These are phyloP conservation scores for Halocynthia aurantium DNA, from an alignment of 23 tunicate species.

Conservation along the genomic window DNA sequence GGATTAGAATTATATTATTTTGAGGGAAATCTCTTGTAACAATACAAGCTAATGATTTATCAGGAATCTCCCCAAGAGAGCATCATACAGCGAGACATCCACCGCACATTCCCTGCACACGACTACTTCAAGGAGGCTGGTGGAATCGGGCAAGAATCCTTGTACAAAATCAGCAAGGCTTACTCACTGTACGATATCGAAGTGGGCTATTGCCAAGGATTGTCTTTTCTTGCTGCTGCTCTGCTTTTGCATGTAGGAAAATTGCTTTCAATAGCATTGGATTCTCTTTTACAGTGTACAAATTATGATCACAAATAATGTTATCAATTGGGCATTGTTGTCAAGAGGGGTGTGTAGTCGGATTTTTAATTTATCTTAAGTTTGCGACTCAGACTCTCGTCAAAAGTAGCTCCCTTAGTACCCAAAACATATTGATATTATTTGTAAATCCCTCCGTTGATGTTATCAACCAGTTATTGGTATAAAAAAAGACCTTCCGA, in stretches of 20 bases:
- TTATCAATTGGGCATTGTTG: no score
- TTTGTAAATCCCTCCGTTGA: no score
- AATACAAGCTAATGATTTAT: background rate
- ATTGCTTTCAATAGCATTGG: background rate
- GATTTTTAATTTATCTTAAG: no score
- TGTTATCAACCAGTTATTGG: no score
- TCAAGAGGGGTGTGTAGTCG: no score
- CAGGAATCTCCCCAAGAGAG: conserved; percentile 88
- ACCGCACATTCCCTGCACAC: conserved; percentile 93
- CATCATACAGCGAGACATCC: conserved; percentile 89
- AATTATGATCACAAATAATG: no score
- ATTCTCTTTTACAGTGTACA: no score
- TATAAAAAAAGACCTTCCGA: no score
- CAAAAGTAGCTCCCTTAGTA: no score
- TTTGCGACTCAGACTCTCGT: no score
- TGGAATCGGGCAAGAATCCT: conserved; percentile 73
- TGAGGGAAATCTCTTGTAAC: no score
- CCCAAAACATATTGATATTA: no score
- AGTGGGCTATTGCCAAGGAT: conserved; percentile 94
- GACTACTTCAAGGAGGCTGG: conserved; percentile 73
- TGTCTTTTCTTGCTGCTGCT: conserved; percentile 88
- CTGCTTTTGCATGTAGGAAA: conserved; percentile 65
- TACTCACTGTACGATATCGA: conserved; percentile 81
- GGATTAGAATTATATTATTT: background rate
- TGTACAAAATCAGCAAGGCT: conserved; percentile 81